Evolutionary conservation across 2,113 vertebrate species (phyloP).

Genomic region (Gnathonemus longibarbis): DNA sequence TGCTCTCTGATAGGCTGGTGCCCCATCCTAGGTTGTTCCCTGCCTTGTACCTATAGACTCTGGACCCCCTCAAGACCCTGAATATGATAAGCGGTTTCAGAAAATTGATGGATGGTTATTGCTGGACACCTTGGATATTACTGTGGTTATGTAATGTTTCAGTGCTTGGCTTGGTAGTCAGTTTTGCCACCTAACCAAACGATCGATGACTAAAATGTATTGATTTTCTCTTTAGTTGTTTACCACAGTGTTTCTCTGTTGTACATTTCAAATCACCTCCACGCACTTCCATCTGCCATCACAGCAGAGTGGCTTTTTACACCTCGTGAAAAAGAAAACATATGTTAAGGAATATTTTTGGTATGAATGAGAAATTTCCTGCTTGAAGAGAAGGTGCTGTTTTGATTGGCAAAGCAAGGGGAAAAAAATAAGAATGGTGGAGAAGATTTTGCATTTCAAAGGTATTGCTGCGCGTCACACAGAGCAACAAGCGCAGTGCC

Average conservation of each 20-base stretch:
- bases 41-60: no score
- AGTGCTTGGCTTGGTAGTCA: background rate
- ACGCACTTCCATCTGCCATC: background rate
- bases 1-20: no score
- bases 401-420: constrained; percentile 22
- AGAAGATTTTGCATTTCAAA: constrained; percentile 54
- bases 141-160: background rate
- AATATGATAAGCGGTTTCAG: no score
- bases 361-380: background rate
- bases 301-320: background rate
- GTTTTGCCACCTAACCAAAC: background rate
- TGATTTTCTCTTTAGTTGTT: background rate
- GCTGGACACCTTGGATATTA: background rate
- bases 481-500: constrained; percentile 38
- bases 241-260: background rate
- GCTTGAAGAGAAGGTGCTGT: constrained; percentile 7
- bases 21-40: no score
- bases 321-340: background rate
- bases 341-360: background rate
- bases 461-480: constrained; percentile 45
- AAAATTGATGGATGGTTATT: background rate
- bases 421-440: constrained; percentile 18
- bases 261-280: background rate
- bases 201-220: background rate
- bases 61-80: no score